phyloP scores from a whole-genome alignment of 1,140 invertebrate genomes.

The Pseudachorutes palmiensis region DNA sequence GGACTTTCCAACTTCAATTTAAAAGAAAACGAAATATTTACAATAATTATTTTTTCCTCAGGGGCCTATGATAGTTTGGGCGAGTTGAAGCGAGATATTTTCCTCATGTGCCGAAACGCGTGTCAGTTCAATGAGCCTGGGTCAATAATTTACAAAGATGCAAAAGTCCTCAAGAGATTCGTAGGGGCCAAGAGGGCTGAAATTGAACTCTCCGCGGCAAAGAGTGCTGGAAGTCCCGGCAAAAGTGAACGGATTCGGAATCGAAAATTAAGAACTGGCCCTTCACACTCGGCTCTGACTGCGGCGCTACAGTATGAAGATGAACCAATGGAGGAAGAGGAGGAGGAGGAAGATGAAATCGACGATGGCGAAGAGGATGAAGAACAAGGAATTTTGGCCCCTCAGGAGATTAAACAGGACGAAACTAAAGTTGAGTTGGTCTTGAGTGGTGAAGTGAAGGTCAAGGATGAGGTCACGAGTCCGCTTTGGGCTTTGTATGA shows the following conservation, averaged over 20 bases:
- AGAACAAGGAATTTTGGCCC: no score
- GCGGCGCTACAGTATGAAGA: conserved; percentile 53
- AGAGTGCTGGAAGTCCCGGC: conserved; percentile 41
- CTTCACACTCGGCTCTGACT: conserved; percentile 51
- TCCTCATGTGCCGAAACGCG: conserved; percentile 89
- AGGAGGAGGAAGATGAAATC: conserved; percentile 43
- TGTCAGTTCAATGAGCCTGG: conserved; percentile 94
- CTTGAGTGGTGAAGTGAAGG: no score
- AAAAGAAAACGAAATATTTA: no score
- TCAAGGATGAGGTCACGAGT: conserved; percentile 54
- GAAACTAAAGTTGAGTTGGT: no score
- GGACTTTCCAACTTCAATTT: no score
- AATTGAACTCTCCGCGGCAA: conserved; percentile 48
- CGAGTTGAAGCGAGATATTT: conserved; percentile 83
- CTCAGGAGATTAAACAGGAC: no score
- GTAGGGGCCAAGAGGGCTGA: conserved; percentile 57
- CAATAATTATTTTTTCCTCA: no score
- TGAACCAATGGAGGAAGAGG: conserved; percentile 52
- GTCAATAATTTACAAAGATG: conserved; percentile 93
- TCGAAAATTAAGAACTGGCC: conserved; percentile 44
- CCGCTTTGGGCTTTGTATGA: conserved; percentile 73
- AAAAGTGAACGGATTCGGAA: conserved; percentile 53
- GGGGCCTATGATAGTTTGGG: conserved; percentile 61
- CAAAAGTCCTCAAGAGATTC: conserved; percentile 75
- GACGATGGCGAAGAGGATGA: no score